Evolutionary conservation across 2,888 invertebrate species (phyloP), one percentile per base, ranked within the genome.

Genomic region (Rugalucina vietnamica): DNA sequence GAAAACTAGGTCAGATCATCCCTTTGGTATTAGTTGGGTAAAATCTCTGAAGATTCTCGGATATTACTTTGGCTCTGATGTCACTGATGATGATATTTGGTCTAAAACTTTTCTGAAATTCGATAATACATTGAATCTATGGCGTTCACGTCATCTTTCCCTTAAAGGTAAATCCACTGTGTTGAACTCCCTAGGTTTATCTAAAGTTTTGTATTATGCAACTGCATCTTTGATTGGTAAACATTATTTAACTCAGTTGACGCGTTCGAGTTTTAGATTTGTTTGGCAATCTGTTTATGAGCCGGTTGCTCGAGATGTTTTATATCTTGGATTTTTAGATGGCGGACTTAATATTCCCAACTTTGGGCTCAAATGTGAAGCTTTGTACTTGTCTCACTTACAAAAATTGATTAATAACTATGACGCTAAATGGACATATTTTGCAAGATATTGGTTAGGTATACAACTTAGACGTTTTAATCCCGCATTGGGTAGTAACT

Each of bases 1-100:
- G 88, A 85, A 86, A 75, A 74, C 72, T 49, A 34, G 88, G 14
- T 82, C 81, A 10, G 88, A 86, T 70, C 86, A 88, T 34, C 79
- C 81, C 43, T 89, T 89, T 72, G 88, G 88, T 21, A 60, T 21
- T 27, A 60, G 60, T 3, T 54, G n/a, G n/a, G 54, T 54, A n/a
- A 54, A 54, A 54, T 54, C 14, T 14, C 8, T 18, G 5, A 54
- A 54, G n/a, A 54, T 54, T 21, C n/a, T 54, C 4, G 54, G 54
- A 18, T 54, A 54, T 54, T 21, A 54, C n/a, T 54, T 54, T 21
- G 54, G 54, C 4, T 8, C 14, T 4, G 65, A 24, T 18, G 21
- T 3, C 8, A 34, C 21, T 65, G 18, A 3, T 34, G 65, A 65
- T 34, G 65, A 65, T 18, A 65, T 18, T 34, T 65, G 65, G 65